These are phyloP conservation scores for Stegastes partitus DNA, from an alignment of 2,113 vertebrate genomes.

Conservation along the genomic window DNA sequence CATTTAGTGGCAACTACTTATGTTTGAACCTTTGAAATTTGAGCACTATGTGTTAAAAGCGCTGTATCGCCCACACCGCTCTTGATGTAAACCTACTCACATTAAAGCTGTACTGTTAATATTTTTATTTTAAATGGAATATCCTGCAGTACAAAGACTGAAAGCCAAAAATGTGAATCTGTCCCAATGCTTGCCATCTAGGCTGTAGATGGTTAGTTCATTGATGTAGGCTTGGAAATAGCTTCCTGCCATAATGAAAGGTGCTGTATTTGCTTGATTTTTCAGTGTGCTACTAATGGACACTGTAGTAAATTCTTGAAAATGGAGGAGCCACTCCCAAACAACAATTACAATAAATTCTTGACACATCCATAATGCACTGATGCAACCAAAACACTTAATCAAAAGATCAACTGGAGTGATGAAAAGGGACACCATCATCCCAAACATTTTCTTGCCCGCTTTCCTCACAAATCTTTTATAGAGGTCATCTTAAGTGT, in stretches of 20 bases:
- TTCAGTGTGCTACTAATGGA: neutral
- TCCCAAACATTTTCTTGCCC: neutral
- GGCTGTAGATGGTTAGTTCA: neutral
- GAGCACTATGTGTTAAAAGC: conserved; percentile 12
- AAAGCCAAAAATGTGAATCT: neutral
- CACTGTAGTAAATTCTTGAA: neutral
- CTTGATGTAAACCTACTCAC: neutral
- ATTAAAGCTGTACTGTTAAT: neutral
- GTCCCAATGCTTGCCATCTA: neutral
- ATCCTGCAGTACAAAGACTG: neutral
- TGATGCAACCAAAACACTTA: neutral
- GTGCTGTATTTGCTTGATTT: neutral
- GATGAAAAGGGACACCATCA: neutral
- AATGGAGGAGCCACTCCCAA: neutral
- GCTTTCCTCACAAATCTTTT: too few species aligned
- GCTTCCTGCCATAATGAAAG: neutral
- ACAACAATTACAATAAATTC: neutral
- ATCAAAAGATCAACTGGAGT: neutral
- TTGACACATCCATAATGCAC: neutral
- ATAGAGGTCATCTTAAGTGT: too few species aligned
- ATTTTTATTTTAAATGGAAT: neutral
- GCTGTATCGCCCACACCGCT: neutral
- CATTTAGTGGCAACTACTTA: neutral
- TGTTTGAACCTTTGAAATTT: conserved; percentile 26
- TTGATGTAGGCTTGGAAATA: neutral